Evolutionary conservation across 2,113 vertebrate species (phyloP).

Genomic region (Syngnathus scovelli): DNA sequence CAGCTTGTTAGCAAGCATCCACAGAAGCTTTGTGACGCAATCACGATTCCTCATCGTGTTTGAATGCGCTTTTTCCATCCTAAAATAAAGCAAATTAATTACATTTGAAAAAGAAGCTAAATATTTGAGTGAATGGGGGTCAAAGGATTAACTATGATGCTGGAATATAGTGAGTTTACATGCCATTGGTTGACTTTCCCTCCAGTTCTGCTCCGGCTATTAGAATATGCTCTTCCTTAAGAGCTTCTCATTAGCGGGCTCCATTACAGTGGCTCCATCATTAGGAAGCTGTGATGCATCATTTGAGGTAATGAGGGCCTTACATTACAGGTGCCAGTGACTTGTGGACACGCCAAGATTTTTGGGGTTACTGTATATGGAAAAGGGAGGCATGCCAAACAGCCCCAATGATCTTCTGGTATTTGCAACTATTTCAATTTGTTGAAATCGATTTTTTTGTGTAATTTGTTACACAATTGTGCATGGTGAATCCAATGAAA

Average conservation of each 20-base stretch:
- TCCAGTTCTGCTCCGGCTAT: slow-evolving; percentile 63
- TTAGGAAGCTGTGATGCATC: slow-evolving; percentile 66
- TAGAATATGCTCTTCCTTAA: slow-evolving; percentile 70
- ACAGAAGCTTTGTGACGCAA: slow-evolving; percentile 21
- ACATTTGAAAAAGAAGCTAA: slow-evolving; percentile 18
- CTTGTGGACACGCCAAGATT: slow-evolving; percentile 20
- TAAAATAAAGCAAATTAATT: slow-evolving; percentile 10
- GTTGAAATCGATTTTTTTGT: too few species aligned
- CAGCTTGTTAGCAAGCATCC: slow-evolving; percentile 23
- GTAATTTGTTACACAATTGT: too few species aligned
- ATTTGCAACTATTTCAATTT: too few species aligned
- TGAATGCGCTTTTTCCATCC: slow-evolving; percentile 5
- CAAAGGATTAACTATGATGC: neutral
- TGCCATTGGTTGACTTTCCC: slow-evolving; percentile 52
- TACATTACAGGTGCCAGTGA: slow-evolving; percentile 63
- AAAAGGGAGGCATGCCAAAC: neutral
- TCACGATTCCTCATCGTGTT: slow-evolving; percentile 11
- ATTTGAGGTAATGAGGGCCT: slow-evolving; percentile 64
- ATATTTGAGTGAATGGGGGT: slow-evolving; percentile 14
- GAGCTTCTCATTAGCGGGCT: slow-evolving; percentile 63
- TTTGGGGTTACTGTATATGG: neutral
- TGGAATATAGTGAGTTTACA: slow-evolving; percentile 26
- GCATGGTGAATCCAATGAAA: too few species aligned
- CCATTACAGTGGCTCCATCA: slow-evolving; percentile 64
- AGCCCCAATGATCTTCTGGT: too few species aligned